These are phyloP conservation scores for Drosophila mercatorum DNA, from an alignment of 2,888 invertebrate species.

Conservation along the genomic window DNA sequence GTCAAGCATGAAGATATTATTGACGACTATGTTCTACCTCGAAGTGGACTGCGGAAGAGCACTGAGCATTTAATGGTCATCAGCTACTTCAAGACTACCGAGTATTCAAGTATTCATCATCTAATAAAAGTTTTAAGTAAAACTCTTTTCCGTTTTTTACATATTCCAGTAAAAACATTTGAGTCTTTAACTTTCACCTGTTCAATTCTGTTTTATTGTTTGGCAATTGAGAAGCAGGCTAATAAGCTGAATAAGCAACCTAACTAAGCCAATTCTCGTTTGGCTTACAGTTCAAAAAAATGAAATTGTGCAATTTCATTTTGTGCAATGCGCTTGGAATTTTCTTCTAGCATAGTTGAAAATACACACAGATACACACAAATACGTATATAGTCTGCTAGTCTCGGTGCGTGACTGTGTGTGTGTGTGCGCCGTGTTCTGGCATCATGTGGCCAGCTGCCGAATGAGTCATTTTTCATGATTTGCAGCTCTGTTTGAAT, in stretches of 20 bases:
- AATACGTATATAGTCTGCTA: not conserved
- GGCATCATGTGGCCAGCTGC: constrained; percentile 52
- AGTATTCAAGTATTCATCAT: not conserved
- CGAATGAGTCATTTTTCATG: constrained; percentile 65
- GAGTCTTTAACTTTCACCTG: not conserved
- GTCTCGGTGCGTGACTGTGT: constrained; percentile 1
- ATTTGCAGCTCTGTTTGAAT: constrained; percentile 56
- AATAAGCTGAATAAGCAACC: constrained; percentile 8
- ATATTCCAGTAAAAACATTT: not conserved
- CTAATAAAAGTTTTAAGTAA: not conserved
- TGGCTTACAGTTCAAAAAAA: constrained; percentile 3
- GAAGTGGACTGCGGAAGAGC: too few relatives aligned
- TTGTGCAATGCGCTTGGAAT: constrained; percentile 19
- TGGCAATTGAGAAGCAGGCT: not conserved
- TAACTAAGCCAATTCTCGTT: constrained; percentile 15
- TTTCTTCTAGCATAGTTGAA: constrained; percentile 11
- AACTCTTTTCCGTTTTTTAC: not conserved
- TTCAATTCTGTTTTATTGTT: not conserved
- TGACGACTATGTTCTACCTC: too few relatives aligned
- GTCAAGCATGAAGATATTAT: too few relatives aligned
- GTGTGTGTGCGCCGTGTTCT: constrained; percentile 15
- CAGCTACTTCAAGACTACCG: too few relatives aligned
- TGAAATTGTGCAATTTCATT: constrained; percentile 32
- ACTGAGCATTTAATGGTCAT: too few relatives aligned
- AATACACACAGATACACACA: not conserved